Conservation (phyloP, 2,113 vertebrate species). For the Excalfactoria chinensis region DNA sequence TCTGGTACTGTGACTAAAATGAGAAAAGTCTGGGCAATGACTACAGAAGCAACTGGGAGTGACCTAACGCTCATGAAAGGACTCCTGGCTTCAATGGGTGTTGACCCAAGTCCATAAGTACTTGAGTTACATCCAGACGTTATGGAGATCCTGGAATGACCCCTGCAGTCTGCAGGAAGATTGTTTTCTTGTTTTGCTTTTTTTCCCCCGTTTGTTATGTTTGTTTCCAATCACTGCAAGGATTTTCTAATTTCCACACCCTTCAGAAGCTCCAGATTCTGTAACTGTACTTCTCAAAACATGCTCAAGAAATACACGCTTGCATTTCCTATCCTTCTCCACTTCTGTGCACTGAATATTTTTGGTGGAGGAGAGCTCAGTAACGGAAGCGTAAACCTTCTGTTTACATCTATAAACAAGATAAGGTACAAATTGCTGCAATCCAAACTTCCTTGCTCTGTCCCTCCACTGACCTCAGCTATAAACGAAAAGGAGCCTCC, state of each 20-base stretch:
- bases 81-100: neutral
- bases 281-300: neutral
- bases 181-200: neutral
- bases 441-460: slow-evolving; percentile 66
- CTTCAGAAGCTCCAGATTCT: neutral
- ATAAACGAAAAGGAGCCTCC: slow-evolving; percentile 23
- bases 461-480: slow-evolving; percentile 57
- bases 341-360: neutral
- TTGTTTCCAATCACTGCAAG: neutral
- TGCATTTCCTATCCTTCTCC: neutral
- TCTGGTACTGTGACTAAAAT: slow-evolving; percentile 47
- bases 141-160: slow-evolving; percentile 44
- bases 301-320: neutral
- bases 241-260: neutral
- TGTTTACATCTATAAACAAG: slow-evolving; percentile 68
- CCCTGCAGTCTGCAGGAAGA: neutral
- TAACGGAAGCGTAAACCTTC: slow-evolving; percentile 53
- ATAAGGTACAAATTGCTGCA: slow-evolving; percentile 72
- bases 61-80: slow-evolving; percentile 47
- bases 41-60: slow-evolving; percentile 52
- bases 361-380: slow-evolving; percentile 8
- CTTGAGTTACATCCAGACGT: neutral
- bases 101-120: neutral
- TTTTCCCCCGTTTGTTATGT: neutral
- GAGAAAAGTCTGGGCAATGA: slow-evolving; percentile 48